A percentile compares a stretch with the other conserved stretches of the same genome.
Conservation (phyloP, 2,113 vertebrate genomes). For the Macquaria australasica region DNA sequence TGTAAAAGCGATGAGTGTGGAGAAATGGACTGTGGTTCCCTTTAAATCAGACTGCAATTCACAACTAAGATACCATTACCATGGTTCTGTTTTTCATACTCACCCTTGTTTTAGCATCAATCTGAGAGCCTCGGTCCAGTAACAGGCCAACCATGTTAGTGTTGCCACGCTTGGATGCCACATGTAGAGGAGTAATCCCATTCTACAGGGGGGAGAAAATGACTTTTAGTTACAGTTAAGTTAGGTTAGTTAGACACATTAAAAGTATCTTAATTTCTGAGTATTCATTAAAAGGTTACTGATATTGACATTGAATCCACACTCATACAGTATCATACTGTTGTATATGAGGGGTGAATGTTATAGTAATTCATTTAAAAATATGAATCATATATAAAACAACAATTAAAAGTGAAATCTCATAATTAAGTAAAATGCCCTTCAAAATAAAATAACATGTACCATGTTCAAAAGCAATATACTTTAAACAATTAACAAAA, state of each 20-base stretch:
- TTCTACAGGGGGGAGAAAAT: conserved; percentile 83
- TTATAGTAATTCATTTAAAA: background rate
- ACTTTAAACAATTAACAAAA: background rate
- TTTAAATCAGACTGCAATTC: background rate
- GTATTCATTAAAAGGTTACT: background rate
- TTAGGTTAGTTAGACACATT: background rate
- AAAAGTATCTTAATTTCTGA: background rate
- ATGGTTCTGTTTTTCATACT: conserved; percentile 66
- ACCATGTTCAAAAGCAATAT: background rate
- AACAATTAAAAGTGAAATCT: background rate
- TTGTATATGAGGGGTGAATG: background rate
- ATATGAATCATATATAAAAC: background rate
- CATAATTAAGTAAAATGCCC: background rate
- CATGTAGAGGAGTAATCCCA: conserved; percentile 96
- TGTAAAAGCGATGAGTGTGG: background rate
- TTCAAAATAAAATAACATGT: background rate
- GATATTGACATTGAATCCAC: background rate
- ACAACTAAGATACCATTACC: background rate
- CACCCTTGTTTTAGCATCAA: conserved; percentile 98
- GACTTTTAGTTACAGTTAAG: background rate
- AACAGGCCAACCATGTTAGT: conserved; percentile 97
- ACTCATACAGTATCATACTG: background rate
- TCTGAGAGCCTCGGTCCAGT: conserved; percentile 95
- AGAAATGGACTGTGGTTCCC: background rate
- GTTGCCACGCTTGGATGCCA: conserved; percentile 97